These are phyloP conservation scores for Diadema setosum DNA, from an alignment of 35 echinoderm and acorn worm species.

Conservation along the genomic window DNA sequence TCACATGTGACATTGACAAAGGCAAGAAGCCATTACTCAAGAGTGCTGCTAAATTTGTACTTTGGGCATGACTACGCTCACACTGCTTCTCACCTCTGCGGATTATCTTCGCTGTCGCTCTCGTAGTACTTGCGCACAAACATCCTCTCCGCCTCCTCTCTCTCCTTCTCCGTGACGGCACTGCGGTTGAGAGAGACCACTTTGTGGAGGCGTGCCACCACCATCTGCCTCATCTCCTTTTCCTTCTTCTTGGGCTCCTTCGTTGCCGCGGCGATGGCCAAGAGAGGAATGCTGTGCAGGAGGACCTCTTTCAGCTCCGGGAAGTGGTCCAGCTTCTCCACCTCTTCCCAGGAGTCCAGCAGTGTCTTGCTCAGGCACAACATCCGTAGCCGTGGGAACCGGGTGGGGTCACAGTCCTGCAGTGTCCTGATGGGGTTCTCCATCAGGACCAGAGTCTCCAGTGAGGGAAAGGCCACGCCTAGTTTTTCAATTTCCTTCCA, in stretches of 20 bases:
- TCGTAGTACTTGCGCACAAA: not conserved
- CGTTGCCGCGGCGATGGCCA: not conserved
- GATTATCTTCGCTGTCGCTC: not conserved
- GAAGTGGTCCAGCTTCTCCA: constrained; percentile 38
- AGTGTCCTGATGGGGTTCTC: not conserved
- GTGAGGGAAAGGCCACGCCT: constrained; percentile 34
- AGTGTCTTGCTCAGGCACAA: constrained; percentile 34
- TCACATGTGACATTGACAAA: not conserved
- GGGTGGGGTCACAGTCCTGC: not conserved
- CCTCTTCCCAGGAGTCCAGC: constrained; percentile 30
- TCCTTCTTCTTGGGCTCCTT: not conserved
- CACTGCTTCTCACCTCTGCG: not conserved
- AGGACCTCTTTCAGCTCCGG: constrained; percentile 26
- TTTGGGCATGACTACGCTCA: not conserved
- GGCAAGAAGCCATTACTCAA: not conserved
- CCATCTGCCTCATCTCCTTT: constrained; percentile 14
- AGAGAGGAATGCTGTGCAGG: constrained; percentile 5
- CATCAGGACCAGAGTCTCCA: constrained; percentile 34
- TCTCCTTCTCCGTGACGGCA: constrained; percentile 24
- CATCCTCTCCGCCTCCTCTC: constrained; percentile 24
- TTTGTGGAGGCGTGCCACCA: constrained; percentile 18
- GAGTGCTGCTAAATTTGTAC: not conserved
- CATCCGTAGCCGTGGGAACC: constrained; percentile 23
- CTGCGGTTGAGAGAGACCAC: constrained; percentile 44
- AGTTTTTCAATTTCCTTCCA: constrained; percentile 43